Evolutionary conservation across 1,140 invertebrate genomes (phyloP).

Genomic region (Cherax quadricarinatus): DNA sequence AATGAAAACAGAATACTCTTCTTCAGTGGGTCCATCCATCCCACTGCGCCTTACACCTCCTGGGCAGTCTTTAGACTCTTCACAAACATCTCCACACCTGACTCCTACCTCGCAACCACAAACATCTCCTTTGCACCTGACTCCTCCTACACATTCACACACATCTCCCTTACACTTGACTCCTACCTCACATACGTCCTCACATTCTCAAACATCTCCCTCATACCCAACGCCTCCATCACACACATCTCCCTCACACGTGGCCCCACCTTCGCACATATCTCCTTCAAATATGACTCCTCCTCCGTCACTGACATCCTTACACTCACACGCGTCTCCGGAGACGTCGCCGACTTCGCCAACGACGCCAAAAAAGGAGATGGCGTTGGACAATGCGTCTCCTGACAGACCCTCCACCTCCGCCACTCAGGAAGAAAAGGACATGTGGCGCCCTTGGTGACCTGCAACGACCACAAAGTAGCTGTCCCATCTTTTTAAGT

Average conservation of each 20-base stretch:
- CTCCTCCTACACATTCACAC: slow-evolving; percentile 2
- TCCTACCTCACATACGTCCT: slow-evolving; percentile 24
- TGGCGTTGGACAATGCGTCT: neutral
- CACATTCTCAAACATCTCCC: slow-evolving; percentile 17
- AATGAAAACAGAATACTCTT: neutral
- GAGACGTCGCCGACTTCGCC: slow-evolving; percentile 31
- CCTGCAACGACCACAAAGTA: neutral
- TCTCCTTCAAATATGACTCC: neutral
- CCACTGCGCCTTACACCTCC: slow-evolving; percentile 27
- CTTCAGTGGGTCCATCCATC: slow-evolving; percentile 7
- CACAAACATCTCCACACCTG: slow-evolving; percentile 15
- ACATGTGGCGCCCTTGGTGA: slow-evolving; percentile 68
- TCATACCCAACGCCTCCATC: slow-evolving; percentile 3
- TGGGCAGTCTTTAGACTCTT: neutral
- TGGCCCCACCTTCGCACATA: neutral
- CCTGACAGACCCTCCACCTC: slow-evolving; percentile 38
- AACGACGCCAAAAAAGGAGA: slow-evolving; percentile 25
- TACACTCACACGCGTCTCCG: slow-evolving; percentile 5
- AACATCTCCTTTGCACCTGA: slow-evolving; percentile 16
- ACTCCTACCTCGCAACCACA: slow-evolving; percentile 12
- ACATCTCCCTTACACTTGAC: slow-evolving; percentile 3
- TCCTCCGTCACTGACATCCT: neutral
- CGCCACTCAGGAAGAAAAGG: slow-evolving; percentile 36
- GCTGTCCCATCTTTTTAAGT: too few species aligned
- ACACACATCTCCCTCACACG: slow-evolving; percentile 19